A percentile compares a stretch with the other conserved stretches of the same genome.
Evolutionary conservation across 2,888 invertebrate genomes (phyloP).

Genomic region (Caenorhabditis sp.): DNA sequence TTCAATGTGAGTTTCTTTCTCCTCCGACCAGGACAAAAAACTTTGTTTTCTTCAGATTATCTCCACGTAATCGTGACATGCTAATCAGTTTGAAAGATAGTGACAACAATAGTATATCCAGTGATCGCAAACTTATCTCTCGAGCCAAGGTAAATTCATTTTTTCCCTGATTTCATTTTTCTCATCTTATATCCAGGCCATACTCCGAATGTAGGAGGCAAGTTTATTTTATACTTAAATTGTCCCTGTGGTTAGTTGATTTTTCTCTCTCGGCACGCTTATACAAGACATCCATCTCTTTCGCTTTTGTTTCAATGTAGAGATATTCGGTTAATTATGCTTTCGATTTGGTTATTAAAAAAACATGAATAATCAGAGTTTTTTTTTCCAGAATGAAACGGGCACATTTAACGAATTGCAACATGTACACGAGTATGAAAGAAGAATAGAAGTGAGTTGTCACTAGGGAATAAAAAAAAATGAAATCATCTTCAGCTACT

Average conservation of each 20-base stretch:
- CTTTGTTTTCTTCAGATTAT: slow-evolving; percentile 16
- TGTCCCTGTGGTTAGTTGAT: slow-evolving; percentile 9
- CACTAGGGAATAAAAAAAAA: background rate
- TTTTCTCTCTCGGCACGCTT: slow-evolving; percentile 19
- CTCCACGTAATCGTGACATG: slow-evolving; percentile 41
- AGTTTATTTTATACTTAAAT: slow-evolving; percentile 11
- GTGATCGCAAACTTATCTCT: slow-evolving; percentile 32
- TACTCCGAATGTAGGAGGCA: slow-evolving; percentile 43
- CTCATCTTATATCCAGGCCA: slow-evolving; percentile 20
- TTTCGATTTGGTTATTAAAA: slow-evolving; percentile 11
- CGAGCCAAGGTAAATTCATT: slow-evolving; percentile 25
- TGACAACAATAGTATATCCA: slow-evolving; percentile 28
- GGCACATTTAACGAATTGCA: slow-evolving; percentile 30
- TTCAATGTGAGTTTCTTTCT: slow-evolving; percentile 26
- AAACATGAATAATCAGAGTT: slow-evolving; percentile 4
- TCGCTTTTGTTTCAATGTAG: background rate
- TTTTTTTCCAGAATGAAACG: slow-evolving; percentile 16
- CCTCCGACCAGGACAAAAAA: background rate
- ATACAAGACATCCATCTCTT: background rate
- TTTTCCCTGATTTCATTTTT: background rate
- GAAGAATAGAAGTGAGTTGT: slow-evolving; percentile 37
- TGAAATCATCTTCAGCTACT: slow-evolving; percentile 42
- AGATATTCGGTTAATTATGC: slow-evolving; percentile 7
- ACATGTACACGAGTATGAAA: slow-evolving; percentile 9
- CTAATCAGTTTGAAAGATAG: slow-evolving; percentile 33